Conservation (phyloP, 2,113 vertebrate genomes). For the Engraulis encrasicolus region DNA sequence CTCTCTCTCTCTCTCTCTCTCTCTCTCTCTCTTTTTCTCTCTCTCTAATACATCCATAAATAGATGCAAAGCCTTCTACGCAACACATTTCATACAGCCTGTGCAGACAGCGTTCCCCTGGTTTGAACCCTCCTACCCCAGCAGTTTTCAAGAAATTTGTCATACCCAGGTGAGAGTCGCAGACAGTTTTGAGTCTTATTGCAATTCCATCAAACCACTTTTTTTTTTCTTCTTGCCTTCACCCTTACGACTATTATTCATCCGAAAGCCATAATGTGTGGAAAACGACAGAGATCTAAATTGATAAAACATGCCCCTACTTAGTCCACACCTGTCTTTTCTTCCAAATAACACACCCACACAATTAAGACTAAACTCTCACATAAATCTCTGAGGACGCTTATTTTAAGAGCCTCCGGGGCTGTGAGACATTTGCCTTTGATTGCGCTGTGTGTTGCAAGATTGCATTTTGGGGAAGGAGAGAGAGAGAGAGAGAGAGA, state of each 20-base stretch:
- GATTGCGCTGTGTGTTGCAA: slow-evolving; percentile 50
- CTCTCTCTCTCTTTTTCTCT: too few relatives aligned
- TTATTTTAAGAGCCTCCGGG: slow-evolving; percentile 65
- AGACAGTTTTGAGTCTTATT: background rate
- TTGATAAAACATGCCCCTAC: slow-evolving; percentile 69
- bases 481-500: too few relatives aligned
- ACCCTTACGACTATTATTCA: background rate
- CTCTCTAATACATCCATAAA: too few relatives aligned
- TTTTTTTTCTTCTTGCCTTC: slow-evolving; percentile 2
- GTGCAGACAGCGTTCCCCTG: too few relatives aligned
- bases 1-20: too few relatives aligned
- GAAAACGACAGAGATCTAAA: slow-evolving; percentile 55
- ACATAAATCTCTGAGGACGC: slow-evolving; percentile 65
- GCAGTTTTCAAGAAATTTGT: background rate
- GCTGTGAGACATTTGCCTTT: slow-evolving; percentile 65
- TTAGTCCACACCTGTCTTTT: slow-evolving; percentile 69
- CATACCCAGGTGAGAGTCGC: background rate
- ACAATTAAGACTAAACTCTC: slow-evolving; percentile 71
- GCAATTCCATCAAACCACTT: slow-evolving; percentile 5
- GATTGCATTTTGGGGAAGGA: slow-evolving; percentile 27
- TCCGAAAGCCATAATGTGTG: slow-evolving; percentile 50
- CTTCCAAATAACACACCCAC: slow-evolving; percentile 69
- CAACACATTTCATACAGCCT: too few relatives aligned
- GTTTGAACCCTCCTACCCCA: background rate
- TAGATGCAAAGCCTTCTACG: too few relatives aligned